Evolutionary conservation across 2,888 invertebrate species (phyloP).

Genomic region (Tuberolachnus salignus): DNA sequence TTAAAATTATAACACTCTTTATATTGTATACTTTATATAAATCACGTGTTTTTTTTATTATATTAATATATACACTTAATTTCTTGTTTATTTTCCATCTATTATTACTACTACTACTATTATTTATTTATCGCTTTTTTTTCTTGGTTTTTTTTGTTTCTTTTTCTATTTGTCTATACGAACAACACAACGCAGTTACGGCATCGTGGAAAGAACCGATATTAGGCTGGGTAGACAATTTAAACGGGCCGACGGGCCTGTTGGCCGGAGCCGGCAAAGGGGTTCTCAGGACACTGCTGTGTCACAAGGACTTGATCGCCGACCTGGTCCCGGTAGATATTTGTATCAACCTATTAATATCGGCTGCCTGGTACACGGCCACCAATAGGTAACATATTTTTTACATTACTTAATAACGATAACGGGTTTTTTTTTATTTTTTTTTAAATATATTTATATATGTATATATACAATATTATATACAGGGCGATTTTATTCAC

Average conservation of each 20-base stretch:
- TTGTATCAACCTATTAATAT: conserved; percentile 65
- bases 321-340: conserved; percentile 64
- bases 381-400: conserved; percentile 60
- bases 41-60: neutral
- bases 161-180: conserved; percentile 59
- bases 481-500: too few species aligned
- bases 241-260: conserved; percentile 85
- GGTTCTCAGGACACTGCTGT: conserved; percentile 65
- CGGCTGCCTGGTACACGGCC: conserved; percentile 66
- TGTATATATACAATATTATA: too few species aligned
- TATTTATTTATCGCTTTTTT: too few species aligned
- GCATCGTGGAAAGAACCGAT: conserved; percentile 78
- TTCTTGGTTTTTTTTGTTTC: neutral
- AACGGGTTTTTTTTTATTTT: too few species aligned
- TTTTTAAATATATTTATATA: too few species aligned
- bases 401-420: neutral
- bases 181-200: conserved; percentile 68
- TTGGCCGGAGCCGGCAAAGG: conserved; percentile 65
- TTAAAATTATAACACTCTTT: too few species aligned
- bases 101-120: too few species aligned
- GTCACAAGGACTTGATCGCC: conserved; percentile 62
- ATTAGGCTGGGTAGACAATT: conserved; percentile 89
- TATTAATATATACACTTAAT: neutral
- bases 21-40: too few species aligned
- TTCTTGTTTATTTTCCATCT: too few species aligned